Base-by-base conservation (phyloP, 2,113 vertebrate genomes). In the Phyllostomus hastatus region DNA sequence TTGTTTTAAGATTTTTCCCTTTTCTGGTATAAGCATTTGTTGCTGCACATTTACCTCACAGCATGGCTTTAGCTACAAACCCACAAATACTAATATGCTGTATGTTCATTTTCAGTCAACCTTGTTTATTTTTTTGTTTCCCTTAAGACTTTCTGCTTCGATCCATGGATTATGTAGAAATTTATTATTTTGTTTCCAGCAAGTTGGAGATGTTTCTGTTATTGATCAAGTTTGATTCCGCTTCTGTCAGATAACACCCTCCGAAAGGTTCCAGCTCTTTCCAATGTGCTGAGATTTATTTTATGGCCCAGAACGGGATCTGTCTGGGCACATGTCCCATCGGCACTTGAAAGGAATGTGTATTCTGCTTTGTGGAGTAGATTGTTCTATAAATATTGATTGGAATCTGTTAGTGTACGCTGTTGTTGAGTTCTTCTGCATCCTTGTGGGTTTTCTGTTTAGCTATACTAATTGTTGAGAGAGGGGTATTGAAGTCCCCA, bases 201-300 rank as follows among this genome's bases (percentile, higher is more conserved):
- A 38, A 78, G n/a, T 69, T 76, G 15, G 43, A 72, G 35, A 87
- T 59, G 95, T 81, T 95, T 7, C 83, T 81, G 17, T 70, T 54
- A 61, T 70, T 70, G 50, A 76, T 82, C 66, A 31, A 76, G n/a
- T 70, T 90, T 90, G 26, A 78, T 78, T 90, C 31, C 48, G 70
- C 69, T 90, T 75, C 70, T 52, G 24, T 86, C 35, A 87, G 86
- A 38, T 82, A 82, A 38, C 11, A 82, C 11, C 24, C 12, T 92
- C 54, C 87, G n/a, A 67, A 52, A 78, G 82, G 66, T 35, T 28
- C 48, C 46, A 80, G 75, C 26, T 57, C 33, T 72, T 83, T 54
- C 81, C 78, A 86, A 59, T 95, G 75, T 88, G 61, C 73, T 90
- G 24, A 75, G 41, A 61, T 95, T 72, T 92, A 72, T 38, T 73